phyloP scores from a whole-genome alignment of 2,888 invertebrate genomes.

The Eugnorisma glareosa region DNA sequence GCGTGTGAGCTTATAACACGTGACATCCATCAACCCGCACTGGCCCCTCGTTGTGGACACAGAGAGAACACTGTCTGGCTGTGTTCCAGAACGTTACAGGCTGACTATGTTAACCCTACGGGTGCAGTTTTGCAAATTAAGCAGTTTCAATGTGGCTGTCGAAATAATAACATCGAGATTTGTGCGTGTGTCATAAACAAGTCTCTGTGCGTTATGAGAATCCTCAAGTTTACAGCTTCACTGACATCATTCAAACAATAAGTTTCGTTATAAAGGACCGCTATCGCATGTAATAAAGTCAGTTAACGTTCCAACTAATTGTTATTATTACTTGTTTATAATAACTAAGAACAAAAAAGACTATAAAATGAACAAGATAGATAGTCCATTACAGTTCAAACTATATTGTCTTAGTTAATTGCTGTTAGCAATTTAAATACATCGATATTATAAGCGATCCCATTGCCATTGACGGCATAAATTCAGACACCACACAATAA shows the following conservation, averaged over 20 bases:
- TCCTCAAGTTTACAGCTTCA: slow-evolving; percentile 26
- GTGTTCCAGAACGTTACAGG: not conserved
- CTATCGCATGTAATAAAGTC: slow-evolving; percentile 18
- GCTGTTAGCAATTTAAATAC: not conserved
- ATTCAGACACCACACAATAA: not conserved
- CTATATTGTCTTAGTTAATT: not conserved
- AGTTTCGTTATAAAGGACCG: slow-evolving; percentile 37
- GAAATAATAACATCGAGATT: slow-evolving; percentile 24
- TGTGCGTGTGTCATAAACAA: not conserved
- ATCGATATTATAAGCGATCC: not conserved
- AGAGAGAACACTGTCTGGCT: not conserved
- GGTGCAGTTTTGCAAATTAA: not conserved
- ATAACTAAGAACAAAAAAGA: slow-evolving; percentile 37
- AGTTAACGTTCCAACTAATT: slow-evolving; percentile 17
- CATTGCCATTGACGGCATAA: not conserved
- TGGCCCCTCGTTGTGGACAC: not conserved
- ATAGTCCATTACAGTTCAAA: not conserved
- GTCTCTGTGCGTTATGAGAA: slow-evolving; percentile 28
- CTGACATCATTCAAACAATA: slow-evolving; percentile 53
- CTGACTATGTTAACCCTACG: not conserved
- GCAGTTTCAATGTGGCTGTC: not conserved
- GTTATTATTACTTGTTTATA: slow-evolving; percentile 8
- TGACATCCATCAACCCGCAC: not conserved
- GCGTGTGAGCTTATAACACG: not conserved
- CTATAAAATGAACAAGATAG: not conserved